Percentiles rank a stretch among this genome's conserved stretches.
These are phyloP conservation scores for Chromis chromis DNA, from an alignment of 2,797 vertebrate genomes.

Conservation along the genomic window DNA sequence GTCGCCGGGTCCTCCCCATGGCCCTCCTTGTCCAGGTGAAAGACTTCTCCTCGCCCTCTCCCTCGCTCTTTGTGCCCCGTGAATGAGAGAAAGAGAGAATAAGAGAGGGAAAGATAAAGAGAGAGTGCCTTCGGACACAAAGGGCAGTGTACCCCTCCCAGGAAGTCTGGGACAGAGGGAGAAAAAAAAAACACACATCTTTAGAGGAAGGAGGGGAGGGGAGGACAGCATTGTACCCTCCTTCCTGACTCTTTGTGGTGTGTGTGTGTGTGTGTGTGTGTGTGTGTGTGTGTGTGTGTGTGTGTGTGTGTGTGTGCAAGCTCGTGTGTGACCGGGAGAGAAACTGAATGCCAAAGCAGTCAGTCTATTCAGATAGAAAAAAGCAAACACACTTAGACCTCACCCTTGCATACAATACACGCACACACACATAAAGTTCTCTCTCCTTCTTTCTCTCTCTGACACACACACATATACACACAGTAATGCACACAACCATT, in stretches of 20 bases:
- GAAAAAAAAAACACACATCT: conserved; percentile 78
- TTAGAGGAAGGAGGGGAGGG: conserved; percentile 83
- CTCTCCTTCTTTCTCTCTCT: conserved; percentile 8
- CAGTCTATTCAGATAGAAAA: conserved; percentile 76
- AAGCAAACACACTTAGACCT: conserved; percentile 76
- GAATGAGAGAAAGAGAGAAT: conserved; percentile 75
- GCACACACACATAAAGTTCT: conserved; percentile 33
- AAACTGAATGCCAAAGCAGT: conserved; percentile 78
- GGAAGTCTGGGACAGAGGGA: conserved; percentile 84
- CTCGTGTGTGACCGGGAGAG: conserved; percentile 71
- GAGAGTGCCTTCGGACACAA: conserved; percentile 82
- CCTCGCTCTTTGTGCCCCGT: conserved; percentile 77
- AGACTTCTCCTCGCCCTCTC: conserved; percentile 77
- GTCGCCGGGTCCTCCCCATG: conserved; percentile 67
- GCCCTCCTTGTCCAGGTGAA: conserved; percentile 85
- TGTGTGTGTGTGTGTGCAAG: conserved; percentile 43
- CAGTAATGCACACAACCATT: conserved; percentile 62
- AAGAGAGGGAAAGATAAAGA: conserved; percentile 80
- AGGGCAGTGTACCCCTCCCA: conserved; percentile 83
- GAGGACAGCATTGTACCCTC: conserved; percentile 83
- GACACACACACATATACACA: conserved; percentile 28
- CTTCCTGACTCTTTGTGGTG: conserved; percentile 84
- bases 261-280: conserved; percentile 31
- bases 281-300: conserved; percentile 34
- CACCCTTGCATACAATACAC: conserved; percentile 61